A percentile compares a stretch with the other conserved stretches of the same genome.
Evolutionary conservation across 2,888 invertebrate genomes (phyloP).

Genomic region (Alcis repandata): DNA sequence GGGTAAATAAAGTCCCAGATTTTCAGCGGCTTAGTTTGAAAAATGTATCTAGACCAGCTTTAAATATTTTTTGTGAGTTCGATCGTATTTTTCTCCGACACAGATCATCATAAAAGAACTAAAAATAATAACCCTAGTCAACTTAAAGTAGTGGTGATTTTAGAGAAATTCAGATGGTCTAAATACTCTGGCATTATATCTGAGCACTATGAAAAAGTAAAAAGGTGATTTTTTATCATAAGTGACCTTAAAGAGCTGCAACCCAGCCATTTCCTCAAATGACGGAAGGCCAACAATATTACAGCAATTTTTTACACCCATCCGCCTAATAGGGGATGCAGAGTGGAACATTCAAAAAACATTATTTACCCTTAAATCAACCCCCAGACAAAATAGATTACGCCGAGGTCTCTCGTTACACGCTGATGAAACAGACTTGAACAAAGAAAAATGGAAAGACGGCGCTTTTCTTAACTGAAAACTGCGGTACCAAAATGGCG

Average conservation of each 20-base stretch:
- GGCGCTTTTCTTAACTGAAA: neutral
- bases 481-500: neutral
- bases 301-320: slow-evolving; percentile 32
- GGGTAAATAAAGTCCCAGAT: neutral
- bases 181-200: neutral
- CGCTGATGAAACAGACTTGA: slow-evolving; percentile 37
- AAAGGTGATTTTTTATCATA: neutral
- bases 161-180: neutral
- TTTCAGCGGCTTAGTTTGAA: neutral
- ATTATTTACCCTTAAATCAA: slow-evolving; percentile 54
- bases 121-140: no score
- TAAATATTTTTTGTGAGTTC: no score
- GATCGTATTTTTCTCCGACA: no score
- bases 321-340: slow-evolving; percentile 52
- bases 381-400: slow-evolving; percentile 60
- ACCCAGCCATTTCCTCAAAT: slow-evolving; percentile 33
- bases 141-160: neutral
- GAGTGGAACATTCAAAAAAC: slow-evolving; percentile 51
- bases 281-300: slow-evolving; percentile 32
- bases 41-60: no score
- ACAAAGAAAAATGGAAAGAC: slow-evolving; percentile 5
- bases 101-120: no score
- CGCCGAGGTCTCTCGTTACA: slow-evolving; percentile 43
- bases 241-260: slow-evolving; percentile 7
- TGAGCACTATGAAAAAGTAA: neutral